These are phyloP conservation scores for Noctua janthe DNA, from an alignment of 2,888 invertebrate genomes.

Conservation along the genomic window DNA sequence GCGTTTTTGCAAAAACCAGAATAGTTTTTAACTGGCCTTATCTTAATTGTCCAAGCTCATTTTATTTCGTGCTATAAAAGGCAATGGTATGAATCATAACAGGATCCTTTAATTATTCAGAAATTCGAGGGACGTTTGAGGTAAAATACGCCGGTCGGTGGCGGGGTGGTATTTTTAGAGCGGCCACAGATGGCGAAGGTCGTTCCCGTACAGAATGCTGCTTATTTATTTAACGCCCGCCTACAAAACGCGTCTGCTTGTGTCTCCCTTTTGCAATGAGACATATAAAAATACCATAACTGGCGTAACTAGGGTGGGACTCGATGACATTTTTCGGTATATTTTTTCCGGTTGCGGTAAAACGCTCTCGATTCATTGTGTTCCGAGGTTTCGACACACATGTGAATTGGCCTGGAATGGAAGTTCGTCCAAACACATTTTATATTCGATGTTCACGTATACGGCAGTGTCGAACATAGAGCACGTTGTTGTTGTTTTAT, in stretches of 20 bases:
- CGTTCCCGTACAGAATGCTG: constrained; percentile 80
- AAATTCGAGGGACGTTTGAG: constrained; percentile 68
- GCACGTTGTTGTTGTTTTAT: constrained; percentile 38
- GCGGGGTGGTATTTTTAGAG: constrained; percentile 82
- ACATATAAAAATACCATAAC: constrained; percentile 63
- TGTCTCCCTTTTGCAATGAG: constrained; percentile 73
- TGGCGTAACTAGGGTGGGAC: constrained; percentile 46
- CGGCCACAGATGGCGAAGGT: constrained; percentile 86
- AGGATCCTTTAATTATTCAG: constrained; percentile 72
- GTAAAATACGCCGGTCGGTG: constrained; percentile 69
- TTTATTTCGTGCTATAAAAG: constrained; percentile 52
- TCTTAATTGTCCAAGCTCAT: constrained; percentile 41
- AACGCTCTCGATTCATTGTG: constrained; percentile 53
- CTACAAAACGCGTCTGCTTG: constrained; percentile 75
- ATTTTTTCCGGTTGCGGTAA: constrained; percentile 53
- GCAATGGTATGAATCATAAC: constrained; percentile 63
- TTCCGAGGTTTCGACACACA: constrained; percentile 49
- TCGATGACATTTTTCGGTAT: constrained; percentile 62
- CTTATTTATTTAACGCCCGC: constrained; percentile 85
- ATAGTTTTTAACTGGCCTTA: constrained; percentile 26
- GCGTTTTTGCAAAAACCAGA: constrained; percentile 1
- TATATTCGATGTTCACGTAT: constrained; percentile 23
- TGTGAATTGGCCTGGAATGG: constrained; percentile 58
- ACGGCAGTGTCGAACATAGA: constrained; percentile 5
- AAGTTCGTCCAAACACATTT: constrained; percentile 48